Evolutionary conservation across 2,113 vertebrate species (phyloP), one percentile per base, ranked within the genome.

Genomic region (Gobius niger): DNA sequence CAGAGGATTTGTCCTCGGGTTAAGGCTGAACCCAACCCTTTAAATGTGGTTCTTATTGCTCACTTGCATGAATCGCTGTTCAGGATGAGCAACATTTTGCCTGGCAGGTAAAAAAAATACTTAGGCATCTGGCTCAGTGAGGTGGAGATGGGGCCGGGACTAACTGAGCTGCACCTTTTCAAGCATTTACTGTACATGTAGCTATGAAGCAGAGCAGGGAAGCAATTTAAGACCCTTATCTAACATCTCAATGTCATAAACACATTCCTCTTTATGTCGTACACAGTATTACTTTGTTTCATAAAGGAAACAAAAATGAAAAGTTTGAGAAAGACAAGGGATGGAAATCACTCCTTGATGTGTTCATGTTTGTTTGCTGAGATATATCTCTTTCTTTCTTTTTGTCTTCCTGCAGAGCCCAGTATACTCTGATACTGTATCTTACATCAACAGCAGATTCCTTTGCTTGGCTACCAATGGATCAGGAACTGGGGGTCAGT

Each of bases 401-500:
- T 15, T 50, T 3, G 53, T 49, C 50, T 14, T 77, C 68, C 61
- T 84, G 74, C 75, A 42, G 34, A 8, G 16, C 15, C 59, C 41
- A 15, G 42, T 47, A 44, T 67, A 50, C 68, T 76, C 61, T 70
- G 59, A 52, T 74, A 67, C 62, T 34, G 24, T 34, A 34, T 34
- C 13, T 18, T 6, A 66, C 14, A 62, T 63, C 56, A 54, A 69
- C 54, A 2, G 40, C 67, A 68, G 80, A 83, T 81, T 83, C 78
- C 74, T 77, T 40, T 61, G 69, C 77, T 71, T 40, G 18, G 47
- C 68, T 66, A 54, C 63, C 75, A 47, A 49, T 2, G 60, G 56
- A 68, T 62, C 66, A 81, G 68, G 77, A 82, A 72, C 78, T 50
- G 41, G 77, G 85, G 86, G 86, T 91, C 88, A 82, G 82, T 82